Evolutionary conservation across 1,140 invertebrate genomes (phyloP), one percentile per base, ranked within the genome.

Genomic region (Drosophila malerkotliana): DNA sequence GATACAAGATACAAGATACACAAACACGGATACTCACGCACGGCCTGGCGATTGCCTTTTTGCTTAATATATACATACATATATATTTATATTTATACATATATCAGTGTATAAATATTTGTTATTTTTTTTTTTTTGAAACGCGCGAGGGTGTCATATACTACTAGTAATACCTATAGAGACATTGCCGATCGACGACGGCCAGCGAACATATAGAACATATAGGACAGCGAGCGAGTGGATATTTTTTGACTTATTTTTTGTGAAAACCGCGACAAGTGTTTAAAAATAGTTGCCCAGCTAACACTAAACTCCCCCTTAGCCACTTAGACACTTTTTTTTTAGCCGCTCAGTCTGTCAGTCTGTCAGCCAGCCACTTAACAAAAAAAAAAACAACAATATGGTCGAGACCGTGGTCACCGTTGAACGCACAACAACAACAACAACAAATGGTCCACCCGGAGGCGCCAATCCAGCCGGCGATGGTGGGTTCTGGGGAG

Each of bases 371-470:
- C 44, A 57, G 55, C 6, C 52, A 34, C 30, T 45, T 21, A 21
- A 21, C 21, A 21, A 21, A 21, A 21, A 77, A 30, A 77, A 41
- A 41, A 72, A 52, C 39, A 88, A 57, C 57, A 94, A 94, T 93
- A 94, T 94, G 93, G 94, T 94, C 83, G 94, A 95, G 93, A 94
- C 94, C 68, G 94, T 95, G 69, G 93, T 95, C 66, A 94, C 93
- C 75, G 93, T 94, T 74, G 93, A 94, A 75, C 92, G 92, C 79
- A 89, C 93, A 92, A 91, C 94, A 94, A 94, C 93, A 83, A 93
- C 93, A 88, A 92, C 93, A 60, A 92, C 93, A 49, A 73, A 48
- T 90, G 92, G 80, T 9, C 93, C 93, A 77, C 92, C 92, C 61
- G 92, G 92, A 51, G 90, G 94, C 48, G 90, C 91, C 54, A 92